Percentiles rank a stretch among this genome's conserved stretches.
Conservation (phyloP, 35 echinoderm and acorn worm genomes). For the Ophioderma brevispina region DNA sequence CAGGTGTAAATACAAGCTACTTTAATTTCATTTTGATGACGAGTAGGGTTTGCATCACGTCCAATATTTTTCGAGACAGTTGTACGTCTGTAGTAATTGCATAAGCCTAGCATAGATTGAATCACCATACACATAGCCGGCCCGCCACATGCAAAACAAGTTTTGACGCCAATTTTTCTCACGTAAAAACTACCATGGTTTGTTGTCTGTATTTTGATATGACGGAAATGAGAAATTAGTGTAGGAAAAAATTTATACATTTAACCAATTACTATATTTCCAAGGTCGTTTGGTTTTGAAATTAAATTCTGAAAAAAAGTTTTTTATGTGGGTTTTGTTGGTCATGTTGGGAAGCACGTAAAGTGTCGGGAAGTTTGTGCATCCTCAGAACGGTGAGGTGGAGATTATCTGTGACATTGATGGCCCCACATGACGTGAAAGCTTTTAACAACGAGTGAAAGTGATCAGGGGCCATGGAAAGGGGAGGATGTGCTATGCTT, state of each 20-base stretch:
- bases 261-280: no score
- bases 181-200: not conserved
- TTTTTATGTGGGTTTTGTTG: no score
- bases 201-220: constrained; percentile 2
- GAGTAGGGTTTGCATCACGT: not conserved
- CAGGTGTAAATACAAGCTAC: not conserved
- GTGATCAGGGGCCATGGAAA: no score
- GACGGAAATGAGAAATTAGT: constrained; percentile 2
- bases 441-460: no score
- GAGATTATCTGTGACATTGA: no score
- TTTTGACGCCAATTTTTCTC: constrained; percentile 8
- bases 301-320: no score
- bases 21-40: constrained; percentile 3
- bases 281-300: no score
- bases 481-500: no score
- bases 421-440: no score
- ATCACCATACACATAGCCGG: not conserved
- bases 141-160: not conserved
- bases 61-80: constrained; percentile 4
- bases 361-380: no score
- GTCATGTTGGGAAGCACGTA: no score
- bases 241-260: not conserved
- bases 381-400: no score
- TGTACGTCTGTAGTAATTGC: not conserved
- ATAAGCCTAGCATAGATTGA: not conserved